Conservation (phyloP, 1,140 invertebrate genomes). For the Apis cerana region DNA sequence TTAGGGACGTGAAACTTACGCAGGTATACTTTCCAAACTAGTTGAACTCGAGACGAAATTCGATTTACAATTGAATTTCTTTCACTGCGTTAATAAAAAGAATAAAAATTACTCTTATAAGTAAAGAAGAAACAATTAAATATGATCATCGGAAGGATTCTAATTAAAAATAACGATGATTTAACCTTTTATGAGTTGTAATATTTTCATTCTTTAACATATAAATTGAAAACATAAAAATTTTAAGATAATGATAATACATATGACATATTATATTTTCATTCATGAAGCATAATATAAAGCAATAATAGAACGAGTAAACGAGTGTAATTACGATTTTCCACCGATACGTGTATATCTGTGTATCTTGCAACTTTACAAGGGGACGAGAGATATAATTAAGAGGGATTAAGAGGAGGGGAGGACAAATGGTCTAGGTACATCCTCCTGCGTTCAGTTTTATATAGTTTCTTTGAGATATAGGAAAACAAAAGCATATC, state of each 20-base stretch:
- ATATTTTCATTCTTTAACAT: not conserved
- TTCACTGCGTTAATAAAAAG: not conserved
- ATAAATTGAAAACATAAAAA: not conserved
- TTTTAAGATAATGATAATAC: no score
- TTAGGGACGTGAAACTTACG: not conserved
- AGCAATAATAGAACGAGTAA: slow-evolving; percentile 1
- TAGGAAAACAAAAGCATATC: slow-evolving; percentile 25
- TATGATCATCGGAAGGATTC: no score
- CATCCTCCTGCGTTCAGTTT: not conserved
- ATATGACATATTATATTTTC: not conserved
- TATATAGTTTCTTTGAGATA: slow-evolving; percentile 13
- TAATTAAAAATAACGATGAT: no score
- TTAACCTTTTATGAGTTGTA: not conserved
- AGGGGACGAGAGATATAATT: slow-evolving; percentile 16
- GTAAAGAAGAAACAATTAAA: not conserved
- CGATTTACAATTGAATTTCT: not conserved
- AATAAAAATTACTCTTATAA: not conserved
- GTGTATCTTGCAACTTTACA: slow-evolving; percentile 5
- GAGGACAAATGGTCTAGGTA: not conserved
- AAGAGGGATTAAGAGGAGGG: slow-evolving; percentile 23
- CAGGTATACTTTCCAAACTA: not conserved
- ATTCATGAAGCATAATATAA: not conserved
- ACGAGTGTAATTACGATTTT: slow-evolving; percentile 12
- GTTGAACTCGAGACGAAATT: not conserved
- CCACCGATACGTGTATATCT: not conserved